phyloP scores from a whole-genome alignment of 2,888 invertebrate species.

The Agrochola lota region DNA sequence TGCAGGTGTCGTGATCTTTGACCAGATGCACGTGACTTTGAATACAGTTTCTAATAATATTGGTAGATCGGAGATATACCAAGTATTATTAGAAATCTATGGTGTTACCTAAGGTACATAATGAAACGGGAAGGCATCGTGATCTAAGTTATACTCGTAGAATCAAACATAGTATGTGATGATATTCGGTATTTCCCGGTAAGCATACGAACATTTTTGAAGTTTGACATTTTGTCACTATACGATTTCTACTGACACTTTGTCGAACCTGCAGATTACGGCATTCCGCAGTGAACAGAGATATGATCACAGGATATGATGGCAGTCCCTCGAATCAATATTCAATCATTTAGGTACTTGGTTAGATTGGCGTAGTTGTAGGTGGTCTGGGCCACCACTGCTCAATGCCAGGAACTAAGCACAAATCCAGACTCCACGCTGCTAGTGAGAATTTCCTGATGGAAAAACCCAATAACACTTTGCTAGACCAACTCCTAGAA shows the following conservation, averaged over 20 bases:
- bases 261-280: neutral
- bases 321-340: neutral
- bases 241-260: neutral
- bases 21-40: conserved; percentile 48
- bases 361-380: too few relatives aligned
- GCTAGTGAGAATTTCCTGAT: neutral
- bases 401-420: too few relatives aligned
- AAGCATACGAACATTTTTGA: neutral
- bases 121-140: neutral
- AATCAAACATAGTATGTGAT: neutral
- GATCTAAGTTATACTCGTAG: neutral
- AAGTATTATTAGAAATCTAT: conserved; percentile 11
- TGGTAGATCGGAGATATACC: conserved; percentile 12
- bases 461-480: neutral
- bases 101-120: conserved; percentile 3
- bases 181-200: neutral
- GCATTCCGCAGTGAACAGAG: neutral
- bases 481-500: neutral
- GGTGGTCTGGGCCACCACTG: too few relatives aligned
- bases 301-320: too few relatives aligned
- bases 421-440: neutral
- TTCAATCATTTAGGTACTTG: neutral
- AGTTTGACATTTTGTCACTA: neutral
- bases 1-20: conserved; percentile 41
- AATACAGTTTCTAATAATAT: conserved; percentile 30